Evolutionary conservation across 2,888 invertebrate species (phyloP).

Genomic region (Chrysina gloriosa): DNA sequence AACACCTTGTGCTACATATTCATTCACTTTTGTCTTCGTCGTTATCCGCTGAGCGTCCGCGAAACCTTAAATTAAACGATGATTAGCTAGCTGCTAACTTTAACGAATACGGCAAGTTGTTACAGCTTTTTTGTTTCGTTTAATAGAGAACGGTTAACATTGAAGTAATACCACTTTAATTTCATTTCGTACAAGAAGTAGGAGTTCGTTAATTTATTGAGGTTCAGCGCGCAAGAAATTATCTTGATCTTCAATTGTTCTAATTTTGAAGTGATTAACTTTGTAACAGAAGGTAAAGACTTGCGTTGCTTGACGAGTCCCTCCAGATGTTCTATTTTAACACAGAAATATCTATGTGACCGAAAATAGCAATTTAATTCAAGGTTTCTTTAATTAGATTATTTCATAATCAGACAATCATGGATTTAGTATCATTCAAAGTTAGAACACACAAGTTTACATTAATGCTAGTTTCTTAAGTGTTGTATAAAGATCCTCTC

Average conservation of each 20-base stretch:
- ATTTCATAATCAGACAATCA: too few relatives aligned
- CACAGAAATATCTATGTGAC: too few relatives aligned
- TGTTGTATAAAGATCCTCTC: too few relatives aligned
- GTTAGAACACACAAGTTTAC: too few relatives aligned
- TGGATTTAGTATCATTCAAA: too few relatives aligned
- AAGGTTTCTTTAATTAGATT: too few relatives aligned
- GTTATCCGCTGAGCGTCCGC: conserved; percentile 6
- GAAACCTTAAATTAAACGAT: conserved; percentile 21
- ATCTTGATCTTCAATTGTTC: conserved; percentile 7
- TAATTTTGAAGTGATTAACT: conserved; percentile 1
- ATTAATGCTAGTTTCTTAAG: too few relatives aligned
- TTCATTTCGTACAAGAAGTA: conserved; percentile 6
- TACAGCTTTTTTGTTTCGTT: conserved; percentile 11
- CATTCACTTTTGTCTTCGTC: conserved; percentile 22
- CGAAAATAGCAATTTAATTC: too few relatives aligned
- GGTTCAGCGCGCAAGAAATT: not conserved
- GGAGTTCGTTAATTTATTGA: conserved; percentile 10
- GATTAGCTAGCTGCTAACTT: conserved; percentile 1
- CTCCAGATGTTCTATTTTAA: too few relatives aligned
- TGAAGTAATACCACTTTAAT: conserved; percentile 14
- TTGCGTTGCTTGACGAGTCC: too few relatives aligned
- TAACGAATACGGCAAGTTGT: not conserved
- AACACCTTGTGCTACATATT: conserved; percentile 35
- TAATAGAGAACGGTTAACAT: conserved; percentile 7
- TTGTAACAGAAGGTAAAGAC: conserved; percentile 9